Evolutionary conservation across 2,888 invertebrate genomes (phyloP).

Genomic region (Reticulitermes lucifugus): DNA sequence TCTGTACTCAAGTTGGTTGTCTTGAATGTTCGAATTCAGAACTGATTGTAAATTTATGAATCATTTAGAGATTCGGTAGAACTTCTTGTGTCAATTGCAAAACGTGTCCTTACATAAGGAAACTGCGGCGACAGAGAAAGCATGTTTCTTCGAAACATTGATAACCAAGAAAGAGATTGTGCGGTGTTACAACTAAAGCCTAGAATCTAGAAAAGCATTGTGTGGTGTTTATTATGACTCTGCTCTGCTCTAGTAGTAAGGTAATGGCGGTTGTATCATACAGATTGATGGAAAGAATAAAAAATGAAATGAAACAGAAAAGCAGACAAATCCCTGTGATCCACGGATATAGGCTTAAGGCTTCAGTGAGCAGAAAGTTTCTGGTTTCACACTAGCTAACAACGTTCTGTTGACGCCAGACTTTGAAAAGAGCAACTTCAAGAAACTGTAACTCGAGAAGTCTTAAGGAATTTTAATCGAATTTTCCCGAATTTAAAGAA

Average conservation of each 20-base stretch:
- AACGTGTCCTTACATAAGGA: too few relatives aligned
- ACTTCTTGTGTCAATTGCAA: too few relatives aligned
- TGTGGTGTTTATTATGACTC: not conserved
- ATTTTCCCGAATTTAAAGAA: too few relatives aligned
- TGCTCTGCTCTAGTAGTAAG: not conserved
- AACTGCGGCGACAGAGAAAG: too few relatives aligned
- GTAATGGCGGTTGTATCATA: not conserved
- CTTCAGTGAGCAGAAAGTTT: not conserved
- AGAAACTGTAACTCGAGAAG: not conserved
- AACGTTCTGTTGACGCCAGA: not conserved
- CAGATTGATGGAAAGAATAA: not conserved
- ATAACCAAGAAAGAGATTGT: too few relatives aligned
- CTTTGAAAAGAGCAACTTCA: not conserved
- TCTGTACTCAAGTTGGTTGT: too few relatives aligned
- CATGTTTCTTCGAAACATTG: too few relatives aligned
- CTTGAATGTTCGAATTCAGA: too few relatives aligned
- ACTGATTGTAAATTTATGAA: too few relatives aligned
- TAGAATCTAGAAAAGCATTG: not conserved
- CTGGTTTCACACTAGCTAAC: not conserved
- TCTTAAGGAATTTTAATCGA: not conserved
- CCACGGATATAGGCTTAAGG: not conserved
- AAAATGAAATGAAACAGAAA: not conserved
- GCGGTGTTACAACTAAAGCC: too few relatives aligned
- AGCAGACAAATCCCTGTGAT: not conserved
- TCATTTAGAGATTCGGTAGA: too few relatives aligned